A percentile compares a stretch with the other conserved stretches of the same genome.
These are phyloP conservation scores for Sebastes jordani DNA, from an alignment of 2,797 vertebrate species.

Conservation along the genomic window DNA sequence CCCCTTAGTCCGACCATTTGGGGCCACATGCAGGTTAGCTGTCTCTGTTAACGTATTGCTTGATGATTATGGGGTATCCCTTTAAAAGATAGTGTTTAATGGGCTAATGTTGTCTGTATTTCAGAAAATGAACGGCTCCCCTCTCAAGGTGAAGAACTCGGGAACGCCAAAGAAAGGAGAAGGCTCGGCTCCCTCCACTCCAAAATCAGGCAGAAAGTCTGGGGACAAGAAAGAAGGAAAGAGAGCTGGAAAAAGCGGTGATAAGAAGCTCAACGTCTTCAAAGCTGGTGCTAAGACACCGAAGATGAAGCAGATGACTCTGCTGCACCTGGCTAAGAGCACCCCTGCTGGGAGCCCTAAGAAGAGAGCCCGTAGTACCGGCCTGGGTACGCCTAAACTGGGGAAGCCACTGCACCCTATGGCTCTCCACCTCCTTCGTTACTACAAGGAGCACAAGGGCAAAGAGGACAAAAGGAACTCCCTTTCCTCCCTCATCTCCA, in stretches of 20 bases:
- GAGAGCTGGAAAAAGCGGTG: slow-evolving; percentile 76
- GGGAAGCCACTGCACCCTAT: slow-evolving; percentile 92
- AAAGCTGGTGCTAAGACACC: slow-evolving; percentile 87
- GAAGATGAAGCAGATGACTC: slow-evolving; percentile 97
- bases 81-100: not conserved
- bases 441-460: slow-evolving; percentile 95
- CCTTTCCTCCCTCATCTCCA: slow-evolving; percentile 90
- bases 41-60: not conserved
- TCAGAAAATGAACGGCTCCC: slow-evolving; percentile 90
- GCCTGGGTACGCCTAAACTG: slow-evolving; percentile 86
- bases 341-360: slow-evolving; percentile 78
- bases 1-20: slow-evolving; percentile 91
- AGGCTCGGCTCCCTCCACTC: slow-evolving; percentile 58
- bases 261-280: slow-evolving; percentile 87
- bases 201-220: slow-evolving; percentile 74
- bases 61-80: not conserved
- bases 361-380: slow-evolving; percentile 80
- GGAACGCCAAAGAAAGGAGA: slow-evolving; percentile 84
- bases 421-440: slow-evolving; percentile 93
- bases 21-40: slow-evolving; percentile 89
- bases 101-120: slow-evolving; percentile 21
- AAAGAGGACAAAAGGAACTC: slow-evolving; percentile 92
- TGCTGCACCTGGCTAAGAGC: slow-evolving; percentile 93
- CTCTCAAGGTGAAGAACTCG: slow-evolving; percentile 92
- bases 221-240: slow-evolving; percentile 86